Conservation (phyloP, 2,888 invertebrate genomes). For the Epinotia demarniana region DNA sequence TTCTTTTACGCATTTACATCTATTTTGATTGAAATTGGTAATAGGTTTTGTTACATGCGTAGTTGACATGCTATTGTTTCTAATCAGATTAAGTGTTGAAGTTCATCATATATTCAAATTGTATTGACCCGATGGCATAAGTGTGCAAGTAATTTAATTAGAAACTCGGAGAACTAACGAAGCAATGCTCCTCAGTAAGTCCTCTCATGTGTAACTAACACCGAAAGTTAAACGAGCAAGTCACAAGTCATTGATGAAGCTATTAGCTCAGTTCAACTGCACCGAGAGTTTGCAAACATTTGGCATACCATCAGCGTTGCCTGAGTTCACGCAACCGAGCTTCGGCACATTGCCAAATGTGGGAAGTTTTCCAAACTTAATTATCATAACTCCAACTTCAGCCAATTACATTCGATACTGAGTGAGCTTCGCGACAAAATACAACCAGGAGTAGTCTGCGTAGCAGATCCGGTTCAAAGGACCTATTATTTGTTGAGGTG, state of each 20-base stretch:
- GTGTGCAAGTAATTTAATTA: not conserved
- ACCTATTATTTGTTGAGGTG: not conserved
- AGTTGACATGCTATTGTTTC: not conserved
- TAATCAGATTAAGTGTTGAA: not conserved
- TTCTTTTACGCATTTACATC: no score
- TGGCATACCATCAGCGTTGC: constrained; percentile 26
- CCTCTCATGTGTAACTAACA: constrained; percentile 17
- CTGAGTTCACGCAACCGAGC: constrained; percentile 34
- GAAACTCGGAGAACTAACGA: not conserved
- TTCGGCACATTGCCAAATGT: constrained; percentile 41
- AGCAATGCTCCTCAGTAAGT: not conserved
- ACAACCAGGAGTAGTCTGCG: not conserved
- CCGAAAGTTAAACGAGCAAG: constrained; percentile 27
- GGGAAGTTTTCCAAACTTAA: constrained; percentile 43
- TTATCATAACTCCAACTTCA: constrained; percentile 41
- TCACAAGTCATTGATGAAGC: constrained; percentile 27
- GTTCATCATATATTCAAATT: not conserved
- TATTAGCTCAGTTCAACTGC: constrained; percentile 33
- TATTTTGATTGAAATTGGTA: no score
- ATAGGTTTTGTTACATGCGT: no score
- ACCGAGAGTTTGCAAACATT: constrained; percentile 40
- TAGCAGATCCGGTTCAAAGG: not conserved
- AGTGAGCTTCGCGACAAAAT: constrained; percentile 12
- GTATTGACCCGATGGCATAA: not conserved
- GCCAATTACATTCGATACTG: constrained; percentile 36